Conservation (phyloP, 1,140 invertebrate species). For the Cephus cinctus region DNA sequence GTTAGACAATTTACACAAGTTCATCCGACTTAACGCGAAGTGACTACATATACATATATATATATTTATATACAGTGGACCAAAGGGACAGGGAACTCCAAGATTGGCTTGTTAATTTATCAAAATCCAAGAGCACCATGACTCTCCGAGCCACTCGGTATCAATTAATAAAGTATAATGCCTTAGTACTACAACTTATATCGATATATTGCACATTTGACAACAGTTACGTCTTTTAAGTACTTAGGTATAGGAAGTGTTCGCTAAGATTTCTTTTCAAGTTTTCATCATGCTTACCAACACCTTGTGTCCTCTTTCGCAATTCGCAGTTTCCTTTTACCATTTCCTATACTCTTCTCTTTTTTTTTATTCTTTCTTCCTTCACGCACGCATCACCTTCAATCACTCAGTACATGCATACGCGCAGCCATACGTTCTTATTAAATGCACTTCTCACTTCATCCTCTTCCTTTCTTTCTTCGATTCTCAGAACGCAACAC, state of each 20-base stretch:
- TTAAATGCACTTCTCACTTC: background rate
- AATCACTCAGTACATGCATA: too few relatives aligned
- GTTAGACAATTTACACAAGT: too few relatives aligned
- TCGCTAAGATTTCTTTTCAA: slow-evolving; percentile 41
- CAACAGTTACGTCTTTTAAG: slow-evolving; percentile 55
- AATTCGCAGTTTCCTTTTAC: too few relatives aligned
- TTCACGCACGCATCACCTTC: too few relatives aligned
- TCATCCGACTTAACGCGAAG: slow-evolving; percentile 38
- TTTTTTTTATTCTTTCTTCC: slow-evolving; percentile 6
- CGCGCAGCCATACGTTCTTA: background rate
- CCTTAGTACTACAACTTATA: slow-evolving; percentile 48
- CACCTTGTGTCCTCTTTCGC: too few relatives aligned
- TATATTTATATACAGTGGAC: slow-evolving; percentile 51
- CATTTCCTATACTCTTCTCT: slow-evolving; percentile 23
- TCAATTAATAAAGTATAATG: slow-evolving; percentile 45
- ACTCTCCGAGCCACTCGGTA: slow-evolving; percentile 20
- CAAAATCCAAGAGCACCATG: slow-evolving; percentile 23
- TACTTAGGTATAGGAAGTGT: slow-evolving; percentile 51
- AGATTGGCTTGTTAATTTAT: slow-evolving; percentile 9
- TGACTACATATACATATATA: slow-evolving; percentile 45
- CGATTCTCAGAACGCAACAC: background rate
- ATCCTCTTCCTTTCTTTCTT: background rate
- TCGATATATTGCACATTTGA: slow-evolving; percentile 58
- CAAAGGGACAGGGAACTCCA: slow-evolving; percentile 23
- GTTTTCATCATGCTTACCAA: too few relatives aligned